Base-by-base conservation (phyloP, 1,140 invertebrate species). In the Triops cancriformis region DNA sequence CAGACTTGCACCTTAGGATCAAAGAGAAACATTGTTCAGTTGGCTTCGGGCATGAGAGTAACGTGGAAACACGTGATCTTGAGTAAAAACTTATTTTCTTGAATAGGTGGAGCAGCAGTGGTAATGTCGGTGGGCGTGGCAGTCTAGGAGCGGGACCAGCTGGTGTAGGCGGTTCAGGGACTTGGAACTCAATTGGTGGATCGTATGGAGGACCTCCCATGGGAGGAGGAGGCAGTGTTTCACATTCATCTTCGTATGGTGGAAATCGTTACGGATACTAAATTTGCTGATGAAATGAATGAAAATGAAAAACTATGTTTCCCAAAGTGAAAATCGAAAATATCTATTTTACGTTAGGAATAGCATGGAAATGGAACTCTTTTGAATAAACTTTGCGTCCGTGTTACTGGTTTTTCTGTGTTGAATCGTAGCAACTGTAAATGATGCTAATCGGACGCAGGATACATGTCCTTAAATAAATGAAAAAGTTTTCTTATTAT, bases 1-100 rank as follows among this genome's bases (percentile, higher is more conserved):
- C 51, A 64, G 51, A 64, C 51, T 64, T 64, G 51, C 14, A 64
- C 51, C 51, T 64, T 64, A 64, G 51, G 51, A 64, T 64, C 51
- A 64, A 64, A 64, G 51, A 64, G 51, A 64, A n/a, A 64, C 51
- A 37, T 37, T 37, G 7, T n/a, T 4, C 31, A 37, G 31, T 37
- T 37, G 31, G 31, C 31, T 37, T 37, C 7, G 2, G 2, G 31
- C 31, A 37, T 37, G 31, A 37, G 31, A n/a, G 2, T 37, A 37
- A 37, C 2, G 31, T 37, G 31, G 31, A 37, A 37, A 4, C 7
- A 7, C 31, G 31, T n/a, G n/a, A n/a, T 37, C 31, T 37, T 2
- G 31, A 37, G 7, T 37, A 37, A 37, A 37, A n/a, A n/a, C n/a
- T 37, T 7, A 4, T 37, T 37, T 37, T 37, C 7, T 7, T 37